Conservation (phyloP, 2,888 invertebrate genomes). For the Allolobophora icterica region DNA sequence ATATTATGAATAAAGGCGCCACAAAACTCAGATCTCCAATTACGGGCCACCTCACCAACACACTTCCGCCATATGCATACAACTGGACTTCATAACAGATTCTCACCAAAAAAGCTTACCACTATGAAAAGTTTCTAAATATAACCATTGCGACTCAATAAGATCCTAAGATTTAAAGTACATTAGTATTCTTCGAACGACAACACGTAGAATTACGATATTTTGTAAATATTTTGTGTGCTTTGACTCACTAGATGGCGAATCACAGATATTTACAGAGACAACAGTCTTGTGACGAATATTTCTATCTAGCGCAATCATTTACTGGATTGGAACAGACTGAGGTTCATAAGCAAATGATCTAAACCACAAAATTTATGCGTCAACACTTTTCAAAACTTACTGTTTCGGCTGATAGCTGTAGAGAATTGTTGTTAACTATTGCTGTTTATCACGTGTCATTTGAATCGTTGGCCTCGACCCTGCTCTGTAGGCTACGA, state of each 20-base stretch:
- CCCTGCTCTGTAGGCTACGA: too few relatives aligned
- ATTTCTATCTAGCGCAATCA: background rate
- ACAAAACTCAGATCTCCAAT: background rate
- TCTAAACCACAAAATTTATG: too few relatives aligned
- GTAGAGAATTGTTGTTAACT: too few relatives aligned
- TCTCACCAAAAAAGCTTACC: background rate
- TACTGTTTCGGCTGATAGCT: too few relatives aligned
- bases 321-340: too few relatives aligned
- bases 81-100: background rate
- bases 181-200: background rate
- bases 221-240: background rate
- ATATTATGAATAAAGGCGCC: background rate
- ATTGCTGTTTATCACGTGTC: too few relatives aligned
- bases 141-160: slow-evolving; percentile 17
- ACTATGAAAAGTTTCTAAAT: background rate
- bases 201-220: background rate
- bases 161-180: background rate
- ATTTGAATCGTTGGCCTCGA: too few relatives aligned
- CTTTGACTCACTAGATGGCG: background rate
- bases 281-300: background rate
- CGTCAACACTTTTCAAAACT: too few relatives aligned
- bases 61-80: background rate
- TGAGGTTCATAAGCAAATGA: too few relatives aligned
- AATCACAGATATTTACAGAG: background rate
- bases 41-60: background rate